Percentiles rank a stretch among this genome's conserved stretches.
These are phyloP conservation scores for Porites evermanni DNA, from an alignment of 92 coral and sea anemone species.

Conservation along the genomic window DNA sequence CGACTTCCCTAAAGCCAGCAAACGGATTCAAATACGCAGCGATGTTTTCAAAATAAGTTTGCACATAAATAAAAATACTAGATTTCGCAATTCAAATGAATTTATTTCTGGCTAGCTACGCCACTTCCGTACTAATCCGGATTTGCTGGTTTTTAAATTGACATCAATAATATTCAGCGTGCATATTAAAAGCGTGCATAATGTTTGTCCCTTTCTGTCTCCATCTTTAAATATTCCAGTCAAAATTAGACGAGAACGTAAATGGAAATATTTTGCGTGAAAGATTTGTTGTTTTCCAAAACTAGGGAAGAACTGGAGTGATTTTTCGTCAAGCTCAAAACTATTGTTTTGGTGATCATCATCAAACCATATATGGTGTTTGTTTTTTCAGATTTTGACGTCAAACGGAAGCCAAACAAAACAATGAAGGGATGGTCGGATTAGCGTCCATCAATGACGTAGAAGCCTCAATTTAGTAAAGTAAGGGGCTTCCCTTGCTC, in stretches of 20 bases:
- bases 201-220: not conserved
- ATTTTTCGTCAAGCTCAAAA: not conserved
- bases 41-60: no score
- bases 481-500: constrained; percentile 48
- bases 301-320: not conserved
- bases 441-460: constrained; percentile 49
- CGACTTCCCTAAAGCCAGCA: no score
- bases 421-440: constrained; percentile 48
- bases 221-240: not conserved
- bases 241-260: not conserved
- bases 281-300: not conserved
- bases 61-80: no score
- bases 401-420: constrained; percentile 54
- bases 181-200: no score
- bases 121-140: not conserved
- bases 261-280: not conserved
- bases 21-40: no score
- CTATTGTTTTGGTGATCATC: constrained; percentile 20
- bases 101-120: no score
- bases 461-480: constrained; percentile 10
- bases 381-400: constrained; percentile 38
- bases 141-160: no score
- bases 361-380: constrained; percentile 44
- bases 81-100: no score
- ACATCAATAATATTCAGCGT: not conserved